Percentiles rank a stretch among this genome's conserved stretches.
These are phyloP conservation scores for Callitettix versicolor DNA, from an alignment of 1,140 invertebrate genomes.

Conservation along the genomic window DNA sequence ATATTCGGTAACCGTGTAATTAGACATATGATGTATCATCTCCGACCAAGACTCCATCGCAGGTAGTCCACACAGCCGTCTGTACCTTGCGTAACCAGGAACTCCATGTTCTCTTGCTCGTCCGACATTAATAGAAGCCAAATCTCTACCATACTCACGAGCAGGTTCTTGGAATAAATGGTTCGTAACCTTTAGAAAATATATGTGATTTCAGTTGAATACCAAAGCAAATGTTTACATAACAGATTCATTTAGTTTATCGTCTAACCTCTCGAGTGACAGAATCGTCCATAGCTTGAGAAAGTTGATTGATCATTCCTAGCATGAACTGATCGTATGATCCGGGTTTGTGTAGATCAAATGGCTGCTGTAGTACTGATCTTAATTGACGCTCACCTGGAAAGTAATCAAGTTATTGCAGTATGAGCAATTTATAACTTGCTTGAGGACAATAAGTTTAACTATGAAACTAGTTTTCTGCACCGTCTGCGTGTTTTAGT, in stretches of 20 bases:
- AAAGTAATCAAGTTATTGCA: neutral
- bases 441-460: no score
- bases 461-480: no score
- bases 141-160: slow-evolving; percentile 75
- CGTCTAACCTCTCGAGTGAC: slow-evolving; percentile 45
- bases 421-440: no score
- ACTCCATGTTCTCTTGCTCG: slow-evolving; percentile 74
- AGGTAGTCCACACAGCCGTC: slow-evolving; percentile 66
- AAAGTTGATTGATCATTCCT: slow-evolving; percentile 63
- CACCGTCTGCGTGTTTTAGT: no score
- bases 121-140: slow-evolving; percentile 75
- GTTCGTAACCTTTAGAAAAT: slow-evolving; percentile 56
- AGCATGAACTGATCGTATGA: slow-evolving; percentile 70
- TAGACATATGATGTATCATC: slow-evolving; percentile 23
- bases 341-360: slow-evolving; percentile 47
- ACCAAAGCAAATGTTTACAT: no score
- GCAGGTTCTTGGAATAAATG: slow-evolving; percentile 72
- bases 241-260: no score
- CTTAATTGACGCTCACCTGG: slow-evolving; percentile 23
- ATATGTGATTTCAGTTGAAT: no score
- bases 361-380: slow-evolving; percentile 37
- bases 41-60: slow-evolving; percentile 24
- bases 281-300: slow-evolving; percentile 71
- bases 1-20: slow-evolving; percentile 23
- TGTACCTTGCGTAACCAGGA: slow-evolving; percentile 79